Evolutionary conservation across 2,797 vertebrate species (phyloP).

Genomic region (Acanthis flammea): DNA sequence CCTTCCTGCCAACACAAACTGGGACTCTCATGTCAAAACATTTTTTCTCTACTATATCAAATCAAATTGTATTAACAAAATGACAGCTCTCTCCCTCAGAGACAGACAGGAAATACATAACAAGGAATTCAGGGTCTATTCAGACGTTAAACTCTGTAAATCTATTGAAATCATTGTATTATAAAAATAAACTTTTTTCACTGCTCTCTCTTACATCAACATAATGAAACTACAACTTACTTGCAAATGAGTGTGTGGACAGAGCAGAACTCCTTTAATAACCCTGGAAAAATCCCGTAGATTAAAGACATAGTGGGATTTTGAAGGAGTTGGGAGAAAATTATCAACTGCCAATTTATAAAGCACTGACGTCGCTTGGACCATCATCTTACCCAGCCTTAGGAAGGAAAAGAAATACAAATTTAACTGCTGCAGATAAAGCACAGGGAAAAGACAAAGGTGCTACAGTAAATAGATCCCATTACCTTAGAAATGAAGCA

Average conservation of each 20-base stretch:
- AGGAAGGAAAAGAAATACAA: not conserved
- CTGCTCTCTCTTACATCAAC: not conserved
- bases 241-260: slow-evolving; percentile 88
- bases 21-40: not conserved
- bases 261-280: slow-evolving; percentile 88
- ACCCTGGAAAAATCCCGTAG: slow-evolving; percentile 92
- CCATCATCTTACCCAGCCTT: slow-evolving; percentile 87
- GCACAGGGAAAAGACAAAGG: not conserved
- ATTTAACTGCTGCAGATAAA: not conserved
- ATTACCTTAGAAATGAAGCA: slow-evolving; percentile 82
- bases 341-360: slow-evolving; percentile 85
- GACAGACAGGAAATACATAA: not conserved
- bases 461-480: not conserved
- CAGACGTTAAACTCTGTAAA: not conserved
- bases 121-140: not conserved
- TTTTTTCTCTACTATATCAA: not conserved
- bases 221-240: slow-evolving; percentile 63
- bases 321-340: slow-evolving; percentile 92
- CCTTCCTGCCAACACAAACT: not conserved
- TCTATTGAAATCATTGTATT: not conserved
- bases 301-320: slow-evolving; percentile 96
- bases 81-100: not conserved
- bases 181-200: not conserved
- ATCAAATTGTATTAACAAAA: not conserved
- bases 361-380: slow-evolving; percentile 87